Conservation (phyloP, 1,140 invertebrate species). For the Bombus superbus region DNA sequence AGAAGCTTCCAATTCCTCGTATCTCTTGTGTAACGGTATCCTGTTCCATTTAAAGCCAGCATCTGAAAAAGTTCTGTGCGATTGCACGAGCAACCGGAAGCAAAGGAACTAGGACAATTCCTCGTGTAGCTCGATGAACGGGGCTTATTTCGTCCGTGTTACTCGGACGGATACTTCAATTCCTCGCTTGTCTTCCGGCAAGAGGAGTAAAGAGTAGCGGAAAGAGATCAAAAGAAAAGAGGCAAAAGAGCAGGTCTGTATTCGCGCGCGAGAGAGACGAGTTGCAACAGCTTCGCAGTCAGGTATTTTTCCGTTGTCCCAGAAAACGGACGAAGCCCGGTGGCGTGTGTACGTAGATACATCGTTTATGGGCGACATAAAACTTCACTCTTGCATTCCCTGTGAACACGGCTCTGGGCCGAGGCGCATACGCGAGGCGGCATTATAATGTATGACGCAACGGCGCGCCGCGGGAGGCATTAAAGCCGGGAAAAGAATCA, state of each 20-base stretch:
- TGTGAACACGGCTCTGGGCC: slow-evolving; percentile 20
- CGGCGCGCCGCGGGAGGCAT: slow-evolving; percentile 30
- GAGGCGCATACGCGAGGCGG: slow-evolving; percentile 14
- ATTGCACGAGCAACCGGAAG: too few species aligned
- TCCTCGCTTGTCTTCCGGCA: not conserved
- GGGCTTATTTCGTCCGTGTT: not conserved
- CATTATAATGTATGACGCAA: slow-evolving; percentile 47
- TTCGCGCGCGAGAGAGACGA: not conserved
- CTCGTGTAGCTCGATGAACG: not conserved
- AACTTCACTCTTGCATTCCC: slow-evolving; percentile 52
- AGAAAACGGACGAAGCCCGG: slow-evolving; percentile 2
- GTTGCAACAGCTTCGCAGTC: not conserved
- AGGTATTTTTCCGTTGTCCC: slow-evolving; percentile 14
- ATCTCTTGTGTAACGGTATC: too few species aligned
- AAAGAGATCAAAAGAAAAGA: not conserved
- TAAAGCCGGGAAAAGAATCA: slow-evolving; percentile 41
- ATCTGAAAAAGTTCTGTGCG: too few species aligned
- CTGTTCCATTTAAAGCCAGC: too few species aligned
- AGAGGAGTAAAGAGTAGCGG: not conserved
- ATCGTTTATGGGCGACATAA: slow-evolving; percentile 53
- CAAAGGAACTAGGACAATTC: not conserved
- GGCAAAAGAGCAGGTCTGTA: not conserved
- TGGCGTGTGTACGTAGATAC: slow-evolving; percentile 27
- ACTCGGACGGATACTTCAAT: not conserved
- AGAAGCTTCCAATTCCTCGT: too few species aligned